Evolutionary conservation across 2,797 vertebrate genomes (phyloP).

Genomic region (Borostomias antarcticus): DNA sequence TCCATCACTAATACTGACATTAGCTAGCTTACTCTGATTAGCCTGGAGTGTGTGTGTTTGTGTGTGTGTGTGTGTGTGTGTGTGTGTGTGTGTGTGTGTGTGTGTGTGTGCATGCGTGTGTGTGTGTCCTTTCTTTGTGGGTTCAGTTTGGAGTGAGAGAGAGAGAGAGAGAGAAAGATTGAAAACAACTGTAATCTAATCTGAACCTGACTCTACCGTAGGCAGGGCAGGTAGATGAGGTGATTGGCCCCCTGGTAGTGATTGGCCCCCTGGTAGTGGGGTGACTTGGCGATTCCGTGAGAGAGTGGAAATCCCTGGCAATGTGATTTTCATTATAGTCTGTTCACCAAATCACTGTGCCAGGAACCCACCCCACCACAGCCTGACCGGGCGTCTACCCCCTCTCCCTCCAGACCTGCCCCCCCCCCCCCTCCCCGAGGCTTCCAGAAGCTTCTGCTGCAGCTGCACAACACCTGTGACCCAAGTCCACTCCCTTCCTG

Average conservation of each 20-base stretch:
- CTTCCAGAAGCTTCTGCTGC: slow-evolving; percentile 52
- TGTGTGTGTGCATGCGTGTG: no score
- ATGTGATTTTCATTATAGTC: slow-evolving; percentile 86
- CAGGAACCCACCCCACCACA: slow-evolving; percentile 85
- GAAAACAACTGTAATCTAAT: slow-evolving; percentile 2
- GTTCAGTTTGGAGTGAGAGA: no score
- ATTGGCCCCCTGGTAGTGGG: neutral
- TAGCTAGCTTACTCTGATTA: no score
- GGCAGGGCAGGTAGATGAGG: no score
- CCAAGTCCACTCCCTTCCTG: slow-evolving; percentile 28
- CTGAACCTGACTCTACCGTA: no score
- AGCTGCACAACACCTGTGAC: slow-evolving; percentile 65
- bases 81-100: no score
- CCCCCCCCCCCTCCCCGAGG: slow-evolving; percentile 24
- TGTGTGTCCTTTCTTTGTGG: no score
- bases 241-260: no score
- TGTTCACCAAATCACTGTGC: slow-evolving; percentile 86
- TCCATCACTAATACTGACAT: no score
- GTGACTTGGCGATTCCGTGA: slow-evolving; percentile 69
- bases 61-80: no score
- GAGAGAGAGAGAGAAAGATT: no score
- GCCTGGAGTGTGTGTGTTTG: no score
- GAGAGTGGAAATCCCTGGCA: slow-evolving; percentile 89
- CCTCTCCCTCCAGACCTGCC: slow-evolving; percentile 14
- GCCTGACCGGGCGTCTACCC: slow-evolving; percentile 49